Conservation (phyloP, 2,113 vertebrate species). For the Caranx melampygus region DNA sequence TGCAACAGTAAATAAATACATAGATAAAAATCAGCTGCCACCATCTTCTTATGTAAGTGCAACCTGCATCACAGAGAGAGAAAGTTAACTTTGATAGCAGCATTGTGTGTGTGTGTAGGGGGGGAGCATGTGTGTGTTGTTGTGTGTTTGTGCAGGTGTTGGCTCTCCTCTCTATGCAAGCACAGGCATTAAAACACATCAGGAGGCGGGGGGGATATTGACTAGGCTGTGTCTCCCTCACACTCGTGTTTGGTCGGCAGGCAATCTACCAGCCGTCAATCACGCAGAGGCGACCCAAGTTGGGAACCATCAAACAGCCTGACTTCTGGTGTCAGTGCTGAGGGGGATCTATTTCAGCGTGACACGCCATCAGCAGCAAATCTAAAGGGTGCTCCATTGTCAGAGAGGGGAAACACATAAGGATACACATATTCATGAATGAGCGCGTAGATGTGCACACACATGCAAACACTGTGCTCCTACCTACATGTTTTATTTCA, state of each 20-base stretch:
- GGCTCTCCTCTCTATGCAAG: slow-evolving; percentile 67
- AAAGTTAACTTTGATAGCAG: slow-evolving; percentile 64
- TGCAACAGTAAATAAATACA: not conserved
- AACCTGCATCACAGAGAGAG: not conserved
- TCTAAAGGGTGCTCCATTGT: slow-evolving; percentile 77
- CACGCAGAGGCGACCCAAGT: slow-evolving; percentile 77
- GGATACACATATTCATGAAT: slow-evolving; percentile 76
- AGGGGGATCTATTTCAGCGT: slow-evolving; percentile 80
- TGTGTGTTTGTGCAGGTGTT: slow-evolving; percentile 41
- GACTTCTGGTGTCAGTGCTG: slow-evolving; percentile 80
- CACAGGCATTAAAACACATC: slow-evolving; percentile 70
- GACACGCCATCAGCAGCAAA: slow-evolving; percentile 80
- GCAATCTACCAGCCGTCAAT: slow-evolving; percentile 85
- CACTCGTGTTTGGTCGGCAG: slow-evolving; percentile 79
- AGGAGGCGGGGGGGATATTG: slow-evolving; percentile 63
- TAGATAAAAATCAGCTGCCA: slow-evolving; percentile 1
- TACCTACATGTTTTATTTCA: slow-evolving; percentile 17
- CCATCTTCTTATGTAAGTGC: slow-evolving; percentile 8
- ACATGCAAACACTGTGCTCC: slow-evolving; percentile 33
- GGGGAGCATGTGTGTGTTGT: slow-evolving; percentile 1
- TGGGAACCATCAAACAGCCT: slow-evolving; percentile 80
- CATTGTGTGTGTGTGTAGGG: slow-evolving; percentile 17
- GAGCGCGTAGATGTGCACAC: slow-evolving; percentile 34
- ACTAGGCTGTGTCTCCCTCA: slow-evolving; percentile 73
- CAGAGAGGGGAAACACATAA: slow-evolving; percentile 60